Conservation (phyloP, 2,113 vertebrate genomes). For the Grammatotria lemairii region DNA sequence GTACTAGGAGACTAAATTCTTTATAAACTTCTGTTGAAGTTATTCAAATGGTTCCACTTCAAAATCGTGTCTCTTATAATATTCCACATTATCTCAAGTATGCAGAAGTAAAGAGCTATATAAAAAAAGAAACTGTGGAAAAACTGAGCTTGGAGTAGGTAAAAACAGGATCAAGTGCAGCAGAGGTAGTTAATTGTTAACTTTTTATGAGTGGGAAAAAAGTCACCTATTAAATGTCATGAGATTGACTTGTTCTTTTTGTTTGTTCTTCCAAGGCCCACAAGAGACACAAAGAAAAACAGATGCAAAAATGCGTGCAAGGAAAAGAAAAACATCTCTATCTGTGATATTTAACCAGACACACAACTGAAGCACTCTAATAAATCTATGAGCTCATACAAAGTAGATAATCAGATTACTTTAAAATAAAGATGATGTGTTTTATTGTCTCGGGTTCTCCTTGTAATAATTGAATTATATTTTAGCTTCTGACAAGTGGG, state of each 20-base stretch:
- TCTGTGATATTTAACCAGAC: neutral
- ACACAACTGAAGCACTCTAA: neutral
- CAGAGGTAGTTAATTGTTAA: neutral
- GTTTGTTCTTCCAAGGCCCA: neutral
- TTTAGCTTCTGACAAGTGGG: neutral
- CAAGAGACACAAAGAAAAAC: neutral
- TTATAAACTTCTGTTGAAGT: fast-evolving
- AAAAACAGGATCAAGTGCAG: neutral
- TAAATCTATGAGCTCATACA: neutral
- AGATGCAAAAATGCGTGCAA: neutral
- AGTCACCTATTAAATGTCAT: neutral
- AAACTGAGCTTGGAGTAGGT: neutral
- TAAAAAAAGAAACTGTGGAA: neutral
- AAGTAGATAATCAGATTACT: neutral
- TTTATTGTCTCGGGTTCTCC: neutral
- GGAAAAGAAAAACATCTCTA: neutral
- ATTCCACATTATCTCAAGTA: neutral
- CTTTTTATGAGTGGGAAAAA: neutral
- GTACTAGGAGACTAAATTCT: neutral
- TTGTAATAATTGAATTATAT: neutral
- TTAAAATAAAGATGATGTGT: neutral
- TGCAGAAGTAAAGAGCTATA: neutral
- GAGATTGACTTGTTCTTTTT: neutral
- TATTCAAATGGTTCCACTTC: fast-evolving
- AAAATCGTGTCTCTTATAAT: neutral